Evolutionary conservation across 2,888 invertebrate genomes (phyloP), one percentile per base, ranked within the genome.

Genomic region (Agelastica alni): DNA sequence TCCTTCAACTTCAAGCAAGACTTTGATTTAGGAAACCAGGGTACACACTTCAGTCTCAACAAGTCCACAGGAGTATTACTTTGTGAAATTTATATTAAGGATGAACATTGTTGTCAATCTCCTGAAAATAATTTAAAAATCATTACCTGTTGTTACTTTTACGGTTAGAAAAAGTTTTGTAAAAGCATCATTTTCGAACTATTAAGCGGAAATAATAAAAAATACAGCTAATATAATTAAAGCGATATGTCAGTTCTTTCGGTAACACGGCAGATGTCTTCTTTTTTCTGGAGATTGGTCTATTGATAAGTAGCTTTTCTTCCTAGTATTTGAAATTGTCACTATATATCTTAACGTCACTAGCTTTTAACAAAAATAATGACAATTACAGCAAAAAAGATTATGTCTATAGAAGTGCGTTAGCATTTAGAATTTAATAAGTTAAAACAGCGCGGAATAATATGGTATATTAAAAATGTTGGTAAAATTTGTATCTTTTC

Each of bases 31-130:
- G 41, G 41, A 49, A 49, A 49, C 49, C 49, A 42, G 49, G 49
- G 41, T 49, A 49, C 49, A 49, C 18, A 41, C 31, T 48, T 48
- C 49, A 49, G 49, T 49, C 49, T 49, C 41, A 17, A 48, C 47
- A 39, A 41, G 48, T 48, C 48, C 48, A 14, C 41, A 37, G 18
- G 13, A 48, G 22, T 26, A 48, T 48, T 20, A 31, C 30, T 46
- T 46, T 46, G 32, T 30, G 20, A 39, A 20, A 41, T 41, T 41
- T 32, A 32, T 49, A 41, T 49, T 32, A 49, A 18, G 41, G 14
- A 32, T 41, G 13, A 42, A 26, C 6, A 26, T 26, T 26, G 7
- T 26, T 26, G 26, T 9, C 9, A 26, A 26, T 26, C 9, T 9
- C 26, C 9, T 7, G 26, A n/a, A n/a, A n/a, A n/a, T n/a, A n/a